Base-by-base conservation (phyloP, 2,797 vertebrate species). In the Orestias chungarensis region DNA sequence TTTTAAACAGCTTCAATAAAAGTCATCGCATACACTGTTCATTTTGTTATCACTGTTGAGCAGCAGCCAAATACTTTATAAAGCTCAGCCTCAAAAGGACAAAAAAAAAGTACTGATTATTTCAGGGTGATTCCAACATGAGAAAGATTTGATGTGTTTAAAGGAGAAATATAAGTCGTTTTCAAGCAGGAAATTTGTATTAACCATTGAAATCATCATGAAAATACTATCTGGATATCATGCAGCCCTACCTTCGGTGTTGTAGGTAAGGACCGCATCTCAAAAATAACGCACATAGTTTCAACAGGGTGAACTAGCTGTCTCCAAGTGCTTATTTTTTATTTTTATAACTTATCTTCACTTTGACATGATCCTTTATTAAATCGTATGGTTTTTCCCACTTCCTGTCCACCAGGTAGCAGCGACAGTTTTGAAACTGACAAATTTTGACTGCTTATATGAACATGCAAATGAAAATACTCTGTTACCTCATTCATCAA, bases 11-110 rank as follows among this genome's bases (percentile, higher is more conserved):
- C 76, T 75, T 64, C 52, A 74, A 9, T 83, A 81, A 80, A n/a
- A 82, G 78, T 77, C 64, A 73, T 74, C 76, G 62, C 75, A 59
- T 68, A 78, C 78, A 78, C 55, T 80, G 61, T 75, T 85, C 79
- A 62, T 74, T n/a, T 70, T 82, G 61, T 71, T 84, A 79, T 82
- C 66, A 18, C 42, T 47, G 33, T 62, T 50, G 74, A 83, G 81
- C 31, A 23, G 42, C 55, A 78, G 72, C 75, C 71, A 65, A 82
- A 75, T 66, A 76, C 64, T 73, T 27, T 82, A 81, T 65, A 68
- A 33, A 57, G 66, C 46, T 57, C 4, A 64, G 66, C 75, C 55
- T 47, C 25, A 73, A 54, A 10, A 20, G 33, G 44, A 64, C 42
- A 68, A 49, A 42, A 29, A 64, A 46, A 18, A 61, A 8, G 8